Conservation (phyloP, 2,113 vertebrate genomes). For the Chinchilla lanigera region DNA sequence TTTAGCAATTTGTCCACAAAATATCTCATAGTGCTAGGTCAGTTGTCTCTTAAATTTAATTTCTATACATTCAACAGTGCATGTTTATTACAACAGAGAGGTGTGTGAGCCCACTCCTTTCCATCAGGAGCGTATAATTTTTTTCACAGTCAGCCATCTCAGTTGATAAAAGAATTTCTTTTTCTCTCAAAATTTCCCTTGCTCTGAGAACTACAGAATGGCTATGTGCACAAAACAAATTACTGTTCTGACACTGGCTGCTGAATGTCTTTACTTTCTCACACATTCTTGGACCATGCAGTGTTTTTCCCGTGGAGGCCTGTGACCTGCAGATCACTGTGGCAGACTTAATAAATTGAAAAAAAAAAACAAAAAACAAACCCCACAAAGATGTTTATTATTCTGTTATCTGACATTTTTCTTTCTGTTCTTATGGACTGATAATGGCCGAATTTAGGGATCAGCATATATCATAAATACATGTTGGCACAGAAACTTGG, state of each 20-base stretch:
- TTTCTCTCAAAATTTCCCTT: neutral
- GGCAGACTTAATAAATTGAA: conserved; percentile 56
- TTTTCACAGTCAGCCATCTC: conserved; percentile 56
- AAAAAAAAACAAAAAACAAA: conserved; percentile 18
- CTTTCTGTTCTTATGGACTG: conserved; percentile 33
- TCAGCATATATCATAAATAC: neutral
- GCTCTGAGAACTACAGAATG: conserved; percentile 42
- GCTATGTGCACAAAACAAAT: conserved; percentile 10
- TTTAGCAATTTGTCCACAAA: neutral
- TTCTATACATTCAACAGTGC: neutral
- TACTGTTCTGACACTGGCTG: conserved; percentile 52
- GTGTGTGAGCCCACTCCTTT: neutral
- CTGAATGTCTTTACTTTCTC: conserved; percentile 76
- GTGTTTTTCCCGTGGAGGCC: conserved; percentile 41
- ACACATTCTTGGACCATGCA: conserved; percentile 74
- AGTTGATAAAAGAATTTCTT: conserved; percentile 74
- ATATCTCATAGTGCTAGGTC: neutral
- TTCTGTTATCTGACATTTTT: conserved; percentile 38
- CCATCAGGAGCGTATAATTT: neutral
- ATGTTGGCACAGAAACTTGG: neutral
- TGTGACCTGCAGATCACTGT: conserved; percentile 72
- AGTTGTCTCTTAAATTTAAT: neutral
- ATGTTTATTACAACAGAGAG: neutral
- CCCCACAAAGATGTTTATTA: conserved; percentile 77
- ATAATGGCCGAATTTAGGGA: conserved; percentile 49